phyloP scores from a whole-genome alignment of 2,888 invertebrate genomes.

The Dolichomitus sp. region DNA sequence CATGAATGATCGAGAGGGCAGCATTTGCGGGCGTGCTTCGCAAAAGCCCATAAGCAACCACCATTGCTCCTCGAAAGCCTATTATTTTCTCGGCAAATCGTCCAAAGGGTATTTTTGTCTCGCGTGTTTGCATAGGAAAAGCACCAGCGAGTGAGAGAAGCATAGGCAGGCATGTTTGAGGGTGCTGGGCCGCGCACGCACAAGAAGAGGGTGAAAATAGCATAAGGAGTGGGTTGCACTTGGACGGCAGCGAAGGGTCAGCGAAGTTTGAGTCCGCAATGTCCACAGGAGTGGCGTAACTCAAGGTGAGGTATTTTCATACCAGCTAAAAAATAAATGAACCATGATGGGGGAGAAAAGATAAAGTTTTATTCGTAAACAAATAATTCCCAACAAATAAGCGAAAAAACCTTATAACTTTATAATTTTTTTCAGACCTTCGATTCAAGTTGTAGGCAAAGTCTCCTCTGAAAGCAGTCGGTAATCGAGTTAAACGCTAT shows the following conservation, averaged over 20 bases:
- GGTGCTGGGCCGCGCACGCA: conserved; percentile 47
- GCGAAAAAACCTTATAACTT: background rate
- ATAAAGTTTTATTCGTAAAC: background rate
- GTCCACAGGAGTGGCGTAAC: conserved; percentile 16
- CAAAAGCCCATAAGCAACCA: conserved; percentile 61
- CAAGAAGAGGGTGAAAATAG: conserved; percentile 63
- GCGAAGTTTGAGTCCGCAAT: conserved; percentile 43
- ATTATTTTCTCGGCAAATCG: conserved; percentile 69
- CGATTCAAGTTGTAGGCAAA: background rate
- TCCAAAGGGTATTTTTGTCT: conserved; percentile 62
- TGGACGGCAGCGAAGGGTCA: conserved; percentile 61
- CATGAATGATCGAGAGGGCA: background rate
- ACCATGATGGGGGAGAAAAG: background rate
- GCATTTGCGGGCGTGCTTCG: conserved; percentile 14
- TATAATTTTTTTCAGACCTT: background rate
- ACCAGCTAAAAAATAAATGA: conserved; percentile 35
- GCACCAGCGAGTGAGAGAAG: conserved; percentile 12
- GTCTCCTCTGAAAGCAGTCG: too few relatives aligned
- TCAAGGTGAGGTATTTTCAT: conserved; percentile 25
- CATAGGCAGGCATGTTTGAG: conserved; percentile 38
- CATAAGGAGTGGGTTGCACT: conserved; percentile 49
- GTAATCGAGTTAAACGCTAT: too few relatives aligned
- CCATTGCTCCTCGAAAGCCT: conserved; percentile 52
- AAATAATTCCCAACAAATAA: conserved; percentile 3
- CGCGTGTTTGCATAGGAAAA: conserved; percentile 65